Conservation (phyloP, 2,888 invertebrate genomes). For the Eupithecia inturbata region DNA sequence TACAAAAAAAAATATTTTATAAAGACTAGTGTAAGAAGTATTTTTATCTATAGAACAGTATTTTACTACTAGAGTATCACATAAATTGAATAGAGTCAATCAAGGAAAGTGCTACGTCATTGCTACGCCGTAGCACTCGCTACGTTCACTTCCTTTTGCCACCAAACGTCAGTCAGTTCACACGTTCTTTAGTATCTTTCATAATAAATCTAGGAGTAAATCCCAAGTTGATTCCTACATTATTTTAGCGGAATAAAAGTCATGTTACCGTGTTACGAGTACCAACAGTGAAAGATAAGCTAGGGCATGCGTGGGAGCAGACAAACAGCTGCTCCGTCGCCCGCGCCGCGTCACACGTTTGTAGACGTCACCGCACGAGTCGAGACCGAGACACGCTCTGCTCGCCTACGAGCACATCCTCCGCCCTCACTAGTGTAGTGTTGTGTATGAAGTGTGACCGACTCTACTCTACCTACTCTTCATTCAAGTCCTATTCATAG, state of each 20-base stretch:
- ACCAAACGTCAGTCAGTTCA: background rate
- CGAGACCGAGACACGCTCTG: background rate
- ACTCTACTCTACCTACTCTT: too few species aligned
- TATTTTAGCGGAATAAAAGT: background rate
- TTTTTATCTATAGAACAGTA: too few species aligned
- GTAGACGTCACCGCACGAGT: background rate
- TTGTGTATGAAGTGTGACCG: background rate
- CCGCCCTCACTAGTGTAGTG: background rate
- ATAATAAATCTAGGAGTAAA: background rate
- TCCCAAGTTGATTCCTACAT: background rate
- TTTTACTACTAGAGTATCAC: too few species aligned
- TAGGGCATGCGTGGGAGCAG: background rate
- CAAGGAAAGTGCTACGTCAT: background rate
- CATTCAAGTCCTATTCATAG: background rate
- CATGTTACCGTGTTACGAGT: background rate
- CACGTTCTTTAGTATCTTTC: background rate
- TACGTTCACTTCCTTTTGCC: background rate
- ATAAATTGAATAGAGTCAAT: background rate
- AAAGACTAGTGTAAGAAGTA: too few species aligned
- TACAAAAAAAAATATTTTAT: too few species aligned
- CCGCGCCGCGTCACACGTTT: background rate
- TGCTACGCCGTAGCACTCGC: slow-evolving; percentile 3
- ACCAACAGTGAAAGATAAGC: background rate
- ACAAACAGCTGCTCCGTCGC: background rate
- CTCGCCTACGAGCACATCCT: too few species aligned